A percentile compares a stretch with the other conserved stretches of the same genome.
phyloP scores from a whole-genome alignment of 2,888 invertebrate genomes.

The Synergus japonicus region DNA sequence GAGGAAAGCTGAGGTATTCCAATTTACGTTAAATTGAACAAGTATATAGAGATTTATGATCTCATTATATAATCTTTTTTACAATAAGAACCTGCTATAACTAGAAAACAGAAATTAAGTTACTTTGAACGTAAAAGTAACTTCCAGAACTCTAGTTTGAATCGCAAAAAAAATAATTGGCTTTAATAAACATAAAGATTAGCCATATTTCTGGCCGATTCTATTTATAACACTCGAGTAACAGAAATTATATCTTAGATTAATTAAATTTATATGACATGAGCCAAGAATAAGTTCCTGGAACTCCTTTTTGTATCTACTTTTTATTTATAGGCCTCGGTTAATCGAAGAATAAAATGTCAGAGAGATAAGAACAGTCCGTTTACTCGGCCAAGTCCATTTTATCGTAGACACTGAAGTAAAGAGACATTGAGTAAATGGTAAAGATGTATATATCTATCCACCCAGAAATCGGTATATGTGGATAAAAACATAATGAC shows the following conservation, averaged over 20 bases:
- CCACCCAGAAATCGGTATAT: neutral
- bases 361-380: slow-evolving; percentile 10
- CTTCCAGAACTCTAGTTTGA: too few species aligned
- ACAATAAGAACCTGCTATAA: too few species aligned
- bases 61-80: too few species aligned
- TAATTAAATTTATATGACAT: neutral
- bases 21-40: neutral
- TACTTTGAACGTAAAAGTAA: neutral
- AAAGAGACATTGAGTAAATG: slow-evolving; percentile 11
- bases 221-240: neutral
- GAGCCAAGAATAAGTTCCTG: too few species aligned
- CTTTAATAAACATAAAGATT: neutral
- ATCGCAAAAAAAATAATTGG: too few species aligned
- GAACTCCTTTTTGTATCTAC: neutral
- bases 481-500: neutral
- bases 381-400: slow-evolving; percentile 3
- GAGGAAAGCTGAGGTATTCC: neutral
- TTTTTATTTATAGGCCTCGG: neutral
- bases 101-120: neutral
- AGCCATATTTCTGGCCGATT: neutral
- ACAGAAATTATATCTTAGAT: neutral
- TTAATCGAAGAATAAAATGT: neutral
- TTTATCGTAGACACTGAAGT: slow-evolving; percentile 27
- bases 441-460: neutral
- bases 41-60: neutral